A percentile compares a stretch with the other conserved stretches of the same genome.
These are phyloP conservation scores for Nibea albiflora DNA, from an alignment of 2,113 vertebrate genomes.

Conservation along the genomic window DNA sequence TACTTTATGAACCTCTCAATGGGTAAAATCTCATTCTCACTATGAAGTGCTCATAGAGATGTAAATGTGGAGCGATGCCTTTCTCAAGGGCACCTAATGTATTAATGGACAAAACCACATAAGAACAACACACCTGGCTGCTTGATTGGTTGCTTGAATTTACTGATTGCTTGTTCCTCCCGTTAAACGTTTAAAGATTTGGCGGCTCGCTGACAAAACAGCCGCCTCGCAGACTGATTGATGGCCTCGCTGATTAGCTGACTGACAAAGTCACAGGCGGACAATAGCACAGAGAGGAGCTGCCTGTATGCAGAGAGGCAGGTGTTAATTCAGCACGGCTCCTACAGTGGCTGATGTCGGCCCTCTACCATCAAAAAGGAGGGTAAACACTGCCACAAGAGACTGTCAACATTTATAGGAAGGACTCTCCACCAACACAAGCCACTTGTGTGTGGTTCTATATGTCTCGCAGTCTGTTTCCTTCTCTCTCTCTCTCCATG, in stretches of 20 bases:
- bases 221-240: constrained; percentile 28
- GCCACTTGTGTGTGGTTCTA: constrained; percentile 44
- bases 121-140: neutral
- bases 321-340: constrained; percentile 59
- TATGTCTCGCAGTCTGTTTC: constrained; percentile 39
- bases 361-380: constrained; percentile 57
- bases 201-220: constrained; percentile 6
- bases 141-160: neutral
- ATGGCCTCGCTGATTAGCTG: constrained; percentile 52
- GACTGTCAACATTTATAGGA: constrained; percentile 67
- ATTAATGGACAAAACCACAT: neutral
- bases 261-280: constrained; percentile 47
- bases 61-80: too few species aligned
- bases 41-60: too few species aligned
- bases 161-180: neutral
- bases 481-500: neutral
- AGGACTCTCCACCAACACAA: constrained; percentile 62
- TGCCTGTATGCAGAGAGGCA: constrained; percentile 60
- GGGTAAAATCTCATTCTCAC: too few species aligned
- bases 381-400: constrained; percentile 64
- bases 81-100: neutral
- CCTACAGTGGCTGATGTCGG: constrained; percentile 51
- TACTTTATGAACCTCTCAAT: too few species aligned
- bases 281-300: constrained; percentile 56
- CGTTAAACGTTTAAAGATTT: constrained; percentile 16